A percentile compares a stretch with the other conserved stretches of the same genome.
Conservation (phyloP, 2,113 vertebrate genomes). For the Calyptomena viridis region DNA sequence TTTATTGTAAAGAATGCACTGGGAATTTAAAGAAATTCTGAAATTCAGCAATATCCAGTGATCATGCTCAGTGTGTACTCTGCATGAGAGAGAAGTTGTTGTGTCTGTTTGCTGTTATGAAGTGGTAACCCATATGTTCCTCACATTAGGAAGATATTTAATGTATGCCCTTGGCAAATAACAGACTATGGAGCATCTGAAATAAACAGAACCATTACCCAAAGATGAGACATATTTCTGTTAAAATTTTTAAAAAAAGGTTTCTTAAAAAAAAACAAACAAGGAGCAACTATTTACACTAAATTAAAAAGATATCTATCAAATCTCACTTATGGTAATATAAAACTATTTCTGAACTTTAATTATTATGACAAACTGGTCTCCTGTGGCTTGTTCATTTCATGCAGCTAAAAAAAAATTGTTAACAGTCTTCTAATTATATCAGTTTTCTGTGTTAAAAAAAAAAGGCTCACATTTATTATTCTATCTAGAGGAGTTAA, state of each 20-base stretch:
- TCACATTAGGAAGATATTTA: constrained; percentile 7
- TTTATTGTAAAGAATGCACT: not conserved
- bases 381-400: constrained; percentile 60
- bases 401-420: constrained; percentile 16
- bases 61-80: not conserved
- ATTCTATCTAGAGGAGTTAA: constrained; percentile 35
- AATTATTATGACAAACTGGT: constrained; percentile 70
- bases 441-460: constrained; percentile 57
- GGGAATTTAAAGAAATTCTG: not conserved
- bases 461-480: constrained; percentile 35
- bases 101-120: not conserved
- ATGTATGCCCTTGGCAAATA: constrained; percentile 49
- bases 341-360: constrained; percentile 66
- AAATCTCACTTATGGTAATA: constrained; percentile 54
- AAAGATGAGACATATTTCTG: not conserved
- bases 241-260: not conserved
- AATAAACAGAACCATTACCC: constrained; percentile 10
- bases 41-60: not conserved
- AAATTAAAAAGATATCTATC: constrained; percentile 58
- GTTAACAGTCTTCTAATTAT: constrained; percentile 72
- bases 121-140: constrained; percentile 29
- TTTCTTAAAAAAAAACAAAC: not conserved
- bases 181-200: not conserved
- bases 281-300: not conserved
- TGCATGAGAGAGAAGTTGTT: not conserved